phyloP scores from a whole-genome alignment of 2,113 vertebrate genomes.

The Tringa solitaria region DNA sequence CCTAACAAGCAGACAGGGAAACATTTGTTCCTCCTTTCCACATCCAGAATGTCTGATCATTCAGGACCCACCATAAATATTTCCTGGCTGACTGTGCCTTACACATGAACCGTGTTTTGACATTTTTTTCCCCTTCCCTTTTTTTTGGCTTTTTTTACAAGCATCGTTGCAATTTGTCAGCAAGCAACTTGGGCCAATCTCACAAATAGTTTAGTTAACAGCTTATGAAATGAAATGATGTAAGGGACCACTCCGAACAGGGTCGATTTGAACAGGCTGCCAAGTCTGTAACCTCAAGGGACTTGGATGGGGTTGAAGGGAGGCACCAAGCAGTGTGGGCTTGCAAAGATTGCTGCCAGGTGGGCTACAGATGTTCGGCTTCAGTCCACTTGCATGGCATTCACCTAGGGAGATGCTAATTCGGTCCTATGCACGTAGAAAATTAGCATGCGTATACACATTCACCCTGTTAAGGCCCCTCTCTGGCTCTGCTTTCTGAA shows the following conservation, averaged over 20 bases:
- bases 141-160: not conserved
- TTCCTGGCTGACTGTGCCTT: constrained; percentile 28
- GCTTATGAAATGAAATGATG: constrained; percentile 38
- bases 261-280: constrained; percentile 32
- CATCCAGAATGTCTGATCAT: not conserved
- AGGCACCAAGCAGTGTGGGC: constrained; percentile 29
- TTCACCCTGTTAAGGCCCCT: not conserved
- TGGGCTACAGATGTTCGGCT: constrained; percentile 38
- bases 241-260: constrained; percentile 17
- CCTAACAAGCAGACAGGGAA: constrained; percentile 37
- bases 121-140: not conserved
- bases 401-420: constrained; percentile 37
- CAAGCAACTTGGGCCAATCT: not conserved
- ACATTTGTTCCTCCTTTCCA: constrained; percentile 22
- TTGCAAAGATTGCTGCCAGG: constrained; percentile 57
- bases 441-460: not conserved
- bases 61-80: not conserved
- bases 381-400: constrained; percentile 9
- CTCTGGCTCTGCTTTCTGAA: not conserved
- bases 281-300: constrained; percentile 11
- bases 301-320: not conserved
- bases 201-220: constrained; percentile 41
- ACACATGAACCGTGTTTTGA: not conserved
- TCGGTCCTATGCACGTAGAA: not conserved
- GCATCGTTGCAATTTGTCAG: constrained; percentile 31